These are phyloP conservation scores for Cyrtorhinus lividipennis DNA, from an alignment of 1,140 invertebrate species.

Conservation along the genomic window DNA sequence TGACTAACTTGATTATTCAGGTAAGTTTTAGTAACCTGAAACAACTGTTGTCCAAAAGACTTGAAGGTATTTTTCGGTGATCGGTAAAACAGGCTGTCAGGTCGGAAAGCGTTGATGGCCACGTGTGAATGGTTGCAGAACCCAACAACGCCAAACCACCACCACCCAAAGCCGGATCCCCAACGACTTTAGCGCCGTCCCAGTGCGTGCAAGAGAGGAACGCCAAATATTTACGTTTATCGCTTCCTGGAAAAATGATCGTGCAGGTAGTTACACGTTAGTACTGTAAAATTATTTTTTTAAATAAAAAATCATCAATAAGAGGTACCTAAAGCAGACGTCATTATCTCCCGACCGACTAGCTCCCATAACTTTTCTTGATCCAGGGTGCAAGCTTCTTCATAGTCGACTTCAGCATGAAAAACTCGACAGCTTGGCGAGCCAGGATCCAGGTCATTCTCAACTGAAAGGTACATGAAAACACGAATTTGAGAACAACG, in stretches of 20 bases:
- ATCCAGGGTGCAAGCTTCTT: slow-evolving; percentile 53
- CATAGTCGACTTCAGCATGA: slow-evolving; percentile 51
- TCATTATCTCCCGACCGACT: slow-evolving; percentile 63
- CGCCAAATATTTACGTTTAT: slow-evolving; percentile 66
- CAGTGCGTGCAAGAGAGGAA: slow-evolving; percentile 80
- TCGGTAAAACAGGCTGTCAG: slow-evolving; percentile 45
- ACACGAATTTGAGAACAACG: no score
- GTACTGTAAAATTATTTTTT: no score
- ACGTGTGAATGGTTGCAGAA: slow-evolving; percentile 77
- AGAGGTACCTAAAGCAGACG: slow-evolving; percentile 34
- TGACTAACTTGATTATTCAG: not conserved
- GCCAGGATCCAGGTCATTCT: slow-evolving; percentile 39
- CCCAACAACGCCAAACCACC: slow-evolving; percentile 83
- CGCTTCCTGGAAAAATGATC: slow-evolving; percentile 32
- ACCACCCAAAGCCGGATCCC: slow-evolving; percentile 73
- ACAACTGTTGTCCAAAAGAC: slow-evolving; percentile 77
- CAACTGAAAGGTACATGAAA: no score
- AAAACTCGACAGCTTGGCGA: slow-evolving; percentile 49
- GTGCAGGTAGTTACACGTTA: no score
- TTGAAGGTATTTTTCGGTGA: slow-evolving; percentile 45
- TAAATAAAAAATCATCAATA: no score
- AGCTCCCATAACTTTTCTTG: slow-evolving; percentile 71
- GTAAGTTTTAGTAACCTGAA: no score
- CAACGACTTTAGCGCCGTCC: slow-evolving; percentile 43
- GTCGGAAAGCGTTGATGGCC: slow-evolving; percentile 60